Percentiles rank a stretch among this genome's conserved stretches.
phyloP scores from a whole-genome alignment of 2,113 vertebrate genomes.

The Pseudorectes ferrugineus region DNA sequence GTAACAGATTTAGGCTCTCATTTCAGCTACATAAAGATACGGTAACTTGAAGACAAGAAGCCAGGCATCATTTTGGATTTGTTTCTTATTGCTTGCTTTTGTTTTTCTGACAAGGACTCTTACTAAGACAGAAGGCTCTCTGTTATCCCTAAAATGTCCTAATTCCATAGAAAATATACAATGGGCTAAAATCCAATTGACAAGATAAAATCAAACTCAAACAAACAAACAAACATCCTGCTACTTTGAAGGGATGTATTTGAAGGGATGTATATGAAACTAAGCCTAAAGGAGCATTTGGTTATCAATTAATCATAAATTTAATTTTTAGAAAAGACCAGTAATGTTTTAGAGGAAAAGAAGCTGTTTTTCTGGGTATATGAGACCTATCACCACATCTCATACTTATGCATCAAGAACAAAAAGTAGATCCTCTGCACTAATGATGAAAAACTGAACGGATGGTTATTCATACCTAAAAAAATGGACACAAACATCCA shows the following conservation, averaged over 20 bases:
- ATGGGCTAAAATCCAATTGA: not conserved
- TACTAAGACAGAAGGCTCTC: not conserved
- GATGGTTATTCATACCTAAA: not conserved
- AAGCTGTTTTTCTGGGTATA: not conserved
- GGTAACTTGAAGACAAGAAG: not conserved
- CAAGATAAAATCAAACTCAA: not conserved
- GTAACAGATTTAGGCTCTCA: not conserved
- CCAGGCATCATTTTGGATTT: not conserved
- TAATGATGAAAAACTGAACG: not conserved
- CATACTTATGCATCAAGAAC: not conserved
- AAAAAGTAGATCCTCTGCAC: not conserved
- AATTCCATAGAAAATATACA: not conserved
- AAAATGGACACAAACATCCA: not conserved
- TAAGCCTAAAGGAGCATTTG: not conserved
- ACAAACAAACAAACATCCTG: fast-evolving
- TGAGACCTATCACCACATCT: not conserved
- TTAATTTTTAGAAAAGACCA: not conserved
- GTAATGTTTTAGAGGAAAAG: not conserved
- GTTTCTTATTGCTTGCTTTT: not conserved
- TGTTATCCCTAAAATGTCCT: not conserved
- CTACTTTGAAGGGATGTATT: not conserved
- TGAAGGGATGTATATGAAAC: not conserved
- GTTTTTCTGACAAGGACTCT: not conserved
- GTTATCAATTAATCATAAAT: not conserved
- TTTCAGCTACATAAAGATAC: not conserved